Base-by-base conservation (phyloP, 2,113 vertebrate species). In the Forbesichthys papilliferus region DNA sequence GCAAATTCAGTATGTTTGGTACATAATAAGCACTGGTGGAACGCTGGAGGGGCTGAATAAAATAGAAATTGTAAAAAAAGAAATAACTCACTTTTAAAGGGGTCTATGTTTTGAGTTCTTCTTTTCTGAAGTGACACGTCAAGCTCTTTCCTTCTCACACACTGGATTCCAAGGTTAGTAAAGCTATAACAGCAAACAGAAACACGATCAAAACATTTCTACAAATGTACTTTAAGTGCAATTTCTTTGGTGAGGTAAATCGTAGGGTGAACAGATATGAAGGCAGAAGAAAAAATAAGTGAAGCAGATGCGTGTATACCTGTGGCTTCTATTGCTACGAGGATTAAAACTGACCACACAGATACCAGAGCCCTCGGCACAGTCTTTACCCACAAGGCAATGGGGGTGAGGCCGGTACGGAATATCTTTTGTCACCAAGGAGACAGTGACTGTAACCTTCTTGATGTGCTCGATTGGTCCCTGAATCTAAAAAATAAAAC, bases 341-440 rank as follows among this genome's bases (percentile, higher is more conserved):
- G 96, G 96, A 59, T 92, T 93, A 11, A 98, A 74, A 0, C 81
- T 71, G 33, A 98, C 89, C 56, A 93, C 80, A 55, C 96, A 98
- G 74, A 98, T 92, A 0, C 90, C 90, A 3, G 86, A 82, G 48
- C 93, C 90, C 0, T 91, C 85, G 0, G 86, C 81, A 68, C 97
- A 98, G 82, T 98, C 96, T 81, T 98, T 98, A 73, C 97, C 97
- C 86, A 98, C 97, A 0, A 98, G 92, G 64, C 95, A 94, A 73
- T 98, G 97, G 0, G 97, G 97, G 84, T 98, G 97, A 12, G 97
- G 94, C 0, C 96, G 92, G 77, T 96, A 84, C 0, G 97, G 97
- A 76, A 90, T 90, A 66, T 98, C 97, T 84, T 96, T 98, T 86
- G 95, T 96, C 71, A 98, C 95, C 83, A 98, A 80, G 34, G 96